Percentiles rank a stretch among this genome's conserved stretches.
These are phyloP conservation scores for Syngnathus acus DNA, from an alignment of 2,797 vertebrate genomes.

Conservation along the genomic window DNA sequence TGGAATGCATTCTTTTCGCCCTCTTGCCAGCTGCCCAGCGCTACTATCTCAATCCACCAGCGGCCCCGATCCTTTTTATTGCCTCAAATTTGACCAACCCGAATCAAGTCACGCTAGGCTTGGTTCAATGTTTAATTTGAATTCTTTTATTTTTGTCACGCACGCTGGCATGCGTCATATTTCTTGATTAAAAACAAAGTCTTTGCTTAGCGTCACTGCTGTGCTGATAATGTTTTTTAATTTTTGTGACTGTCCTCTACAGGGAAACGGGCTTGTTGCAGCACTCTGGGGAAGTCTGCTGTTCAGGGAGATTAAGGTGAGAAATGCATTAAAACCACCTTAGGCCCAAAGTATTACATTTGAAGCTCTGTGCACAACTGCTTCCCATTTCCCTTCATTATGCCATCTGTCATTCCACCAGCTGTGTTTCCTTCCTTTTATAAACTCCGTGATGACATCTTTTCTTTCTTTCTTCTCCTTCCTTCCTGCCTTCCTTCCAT, in stretches of 20 bases:
- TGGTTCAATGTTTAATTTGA: neutral
- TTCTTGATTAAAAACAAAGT: neutral
- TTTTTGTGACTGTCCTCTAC: conserved; percentile 2
- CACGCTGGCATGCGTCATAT: neutral
- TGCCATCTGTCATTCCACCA: too few species aligned
- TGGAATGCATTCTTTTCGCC: neutral
- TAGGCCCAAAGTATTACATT: too few species aligned
- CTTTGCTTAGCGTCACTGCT: neutral
- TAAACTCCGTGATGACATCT: too few species aligned
- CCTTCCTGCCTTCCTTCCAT: neutral
- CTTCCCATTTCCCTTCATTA: too few species aligned
- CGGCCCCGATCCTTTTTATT: neutral
- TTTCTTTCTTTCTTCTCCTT: neutral
- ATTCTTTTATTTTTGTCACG: neutral
- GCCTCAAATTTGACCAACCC: neutral
- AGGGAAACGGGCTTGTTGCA: conserved; percentile 84
- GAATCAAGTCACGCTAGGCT: neutral
- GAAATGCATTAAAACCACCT: too few species aligned
- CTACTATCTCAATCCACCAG: neutral
- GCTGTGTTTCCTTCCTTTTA: too few species aligned
- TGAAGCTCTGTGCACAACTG: too few species aligned
- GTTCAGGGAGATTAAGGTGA: conserved; percentile 70
- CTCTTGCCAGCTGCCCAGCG: neutral
- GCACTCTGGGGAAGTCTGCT: conserved; percentile 83
- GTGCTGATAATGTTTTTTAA: neutral